Evolutionary conservation across 2,888 invertebrate genomes (phyloP).

Genomic region (Allophyes oxyacanthae): DNA sequence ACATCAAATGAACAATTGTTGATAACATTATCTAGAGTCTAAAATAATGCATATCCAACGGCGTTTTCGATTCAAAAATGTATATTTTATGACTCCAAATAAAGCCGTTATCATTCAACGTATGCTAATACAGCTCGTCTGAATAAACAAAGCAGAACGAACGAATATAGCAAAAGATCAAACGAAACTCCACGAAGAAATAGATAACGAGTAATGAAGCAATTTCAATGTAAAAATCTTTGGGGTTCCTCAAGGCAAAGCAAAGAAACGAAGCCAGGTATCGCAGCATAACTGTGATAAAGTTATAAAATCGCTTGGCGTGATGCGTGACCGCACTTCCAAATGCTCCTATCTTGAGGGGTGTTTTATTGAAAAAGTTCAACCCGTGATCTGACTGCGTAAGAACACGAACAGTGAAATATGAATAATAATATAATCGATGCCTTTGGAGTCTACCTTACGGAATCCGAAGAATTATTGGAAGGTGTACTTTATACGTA

Average conservation of each 20-base stretch:
- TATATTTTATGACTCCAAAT: slow-evolving; percentile 7
- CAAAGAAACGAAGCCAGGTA: slow-evolving; percentile 69
- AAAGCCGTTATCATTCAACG: slow-evolving; percentile 27
- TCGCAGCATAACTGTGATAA: slow-evolving; percentile 75
- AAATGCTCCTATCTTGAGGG: slow-evolving; percentile 74
- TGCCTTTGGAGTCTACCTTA: slow-evolving; percentile 62
- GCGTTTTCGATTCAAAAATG: slow-evolving; percentile 7
- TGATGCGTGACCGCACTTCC: slow-evolving; percentile 84
- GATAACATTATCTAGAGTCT: slow-evolving; percentile 10
- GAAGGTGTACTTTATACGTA: slow-evolving; percentile 57
- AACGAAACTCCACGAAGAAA: slow-evolving; percentile 33
- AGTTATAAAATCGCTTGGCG: slow-evolving; percentile 86
- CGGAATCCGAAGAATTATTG: slow-evolving; percentile 58
- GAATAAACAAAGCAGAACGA: slow-evolving; percentile 21
- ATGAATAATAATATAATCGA: slow-evolving; percentile 80
- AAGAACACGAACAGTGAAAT: slow-evolving; percentile 76
- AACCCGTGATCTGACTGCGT: slow-evolving; percentile 83
- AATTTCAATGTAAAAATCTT: slow-evolving; percentile 59
- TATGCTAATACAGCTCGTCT: slow-evolving; percentile 38
- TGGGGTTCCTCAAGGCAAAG: slow-evolving; percentile 48
- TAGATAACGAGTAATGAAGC: slow-evolving; percentile 47
- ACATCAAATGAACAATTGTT: background rate
- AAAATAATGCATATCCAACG: slow-evolving; percentile 13
- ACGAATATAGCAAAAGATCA: slow-evolving; percentile 41
- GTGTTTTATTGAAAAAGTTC: slow-evolving; percentile 88